Conservation (phyloP, 2,797 vertebrate genomes). For the Heterohyrax brucei region DNA sequence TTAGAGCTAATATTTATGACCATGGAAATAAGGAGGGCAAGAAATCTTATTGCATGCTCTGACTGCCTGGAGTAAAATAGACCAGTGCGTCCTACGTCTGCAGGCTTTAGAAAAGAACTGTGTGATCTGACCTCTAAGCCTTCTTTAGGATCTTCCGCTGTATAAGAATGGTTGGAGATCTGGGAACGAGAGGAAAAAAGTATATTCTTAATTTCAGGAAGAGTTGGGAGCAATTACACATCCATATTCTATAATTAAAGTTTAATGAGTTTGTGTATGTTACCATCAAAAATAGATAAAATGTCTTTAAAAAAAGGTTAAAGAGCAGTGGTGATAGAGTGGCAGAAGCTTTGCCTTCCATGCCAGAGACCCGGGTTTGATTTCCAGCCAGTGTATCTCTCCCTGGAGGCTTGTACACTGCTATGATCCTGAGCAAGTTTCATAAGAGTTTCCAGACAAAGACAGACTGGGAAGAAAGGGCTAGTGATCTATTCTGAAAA, state of each 20-base stretch:
- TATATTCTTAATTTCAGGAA: neutral
- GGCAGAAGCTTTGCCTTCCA: neutral
- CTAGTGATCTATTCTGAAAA: neutral
- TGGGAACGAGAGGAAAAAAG: neutral
- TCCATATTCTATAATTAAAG: neutral
- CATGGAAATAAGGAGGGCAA: neutral
- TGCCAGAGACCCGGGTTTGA: neutral
- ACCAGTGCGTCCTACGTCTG: neutral
- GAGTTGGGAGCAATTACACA: neutral
- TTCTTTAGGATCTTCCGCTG: neutral
- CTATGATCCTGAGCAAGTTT: neutral
- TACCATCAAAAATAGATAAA: neutral
- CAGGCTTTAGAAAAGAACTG: neutral
- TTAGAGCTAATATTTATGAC: conserved; percentile 45
- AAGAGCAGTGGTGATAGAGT: neutral
- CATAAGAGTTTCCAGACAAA: neutral
- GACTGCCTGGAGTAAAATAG: neutral
- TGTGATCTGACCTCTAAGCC: neutral
- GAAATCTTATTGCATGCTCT: neutral
- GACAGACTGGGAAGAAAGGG: neutral
- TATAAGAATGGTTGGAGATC: neutral
- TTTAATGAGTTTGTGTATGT: neutral
- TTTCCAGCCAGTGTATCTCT: neutral
- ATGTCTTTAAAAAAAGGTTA: neutral
- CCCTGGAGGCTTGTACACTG: neutral